Conservation (phyloP, 2,888 invertebrate species). For the Mythimna lalbum region DNA sequence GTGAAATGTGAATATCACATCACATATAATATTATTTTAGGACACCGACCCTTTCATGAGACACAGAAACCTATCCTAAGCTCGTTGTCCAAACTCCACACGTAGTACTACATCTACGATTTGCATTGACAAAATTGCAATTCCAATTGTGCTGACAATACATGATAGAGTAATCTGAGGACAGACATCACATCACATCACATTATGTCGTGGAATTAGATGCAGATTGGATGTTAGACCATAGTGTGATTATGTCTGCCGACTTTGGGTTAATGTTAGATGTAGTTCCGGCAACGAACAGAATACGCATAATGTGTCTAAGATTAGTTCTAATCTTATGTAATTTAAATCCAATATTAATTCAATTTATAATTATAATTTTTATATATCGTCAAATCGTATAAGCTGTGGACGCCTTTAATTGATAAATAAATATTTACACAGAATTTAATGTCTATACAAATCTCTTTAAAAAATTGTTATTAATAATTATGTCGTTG, state of each 20-base stretch:
- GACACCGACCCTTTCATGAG: not conserved
- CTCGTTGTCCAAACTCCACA: not conserved
- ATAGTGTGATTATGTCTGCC: slow-evolving; percentile 10
- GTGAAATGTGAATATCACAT: not conserved
- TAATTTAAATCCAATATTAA: no score
- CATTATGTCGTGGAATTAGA: slow-evolving; percentile 64
- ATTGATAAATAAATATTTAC: no score
- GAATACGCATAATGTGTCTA: not conserved
- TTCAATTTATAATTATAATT: no score
- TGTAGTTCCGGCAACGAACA: not conserved
- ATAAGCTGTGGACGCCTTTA: no score
- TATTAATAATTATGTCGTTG: no score
- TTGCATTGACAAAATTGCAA: slow-evolving; percentile 65
- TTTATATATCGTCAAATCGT: no score
- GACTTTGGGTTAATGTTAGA: slow-evolving; percentile 5
- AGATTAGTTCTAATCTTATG: no score
- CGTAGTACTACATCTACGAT: slow-evolving; percentile 44
- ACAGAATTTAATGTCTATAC: no score
- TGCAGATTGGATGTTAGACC: slow-evolving; percentile 63
- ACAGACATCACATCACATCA: slow-evolving; percentile 43
- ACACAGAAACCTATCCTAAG: slow-evolving; percentile 1
- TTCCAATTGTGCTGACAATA: slow-evolving; percentile 48
- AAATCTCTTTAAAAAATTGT: no score
- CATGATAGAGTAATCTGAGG: slow-evolving; percentile 52
- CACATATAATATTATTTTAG: slow-evolving; percentile 11